These are phyloP conservation scores for Chironomus striatipennis DNA, from an alignment of 1,140 invertebrate genomes.

Conservation along the genomic window DNA sequence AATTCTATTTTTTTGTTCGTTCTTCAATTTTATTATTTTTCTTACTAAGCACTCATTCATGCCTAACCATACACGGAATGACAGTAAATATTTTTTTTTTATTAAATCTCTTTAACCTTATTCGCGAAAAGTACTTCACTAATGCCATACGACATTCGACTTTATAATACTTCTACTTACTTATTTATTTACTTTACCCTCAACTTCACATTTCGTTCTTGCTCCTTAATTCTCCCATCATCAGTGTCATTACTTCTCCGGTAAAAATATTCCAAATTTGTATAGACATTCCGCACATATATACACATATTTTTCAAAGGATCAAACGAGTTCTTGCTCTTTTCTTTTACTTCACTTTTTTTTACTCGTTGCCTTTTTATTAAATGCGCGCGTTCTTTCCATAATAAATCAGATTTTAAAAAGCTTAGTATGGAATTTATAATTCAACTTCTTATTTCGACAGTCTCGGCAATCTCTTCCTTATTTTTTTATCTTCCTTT, in stretches of 20 bases:
- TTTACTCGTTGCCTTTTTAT: too few species aligned
- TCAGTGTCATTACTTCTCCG: background rate
- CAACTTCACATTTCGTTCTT: background rate
- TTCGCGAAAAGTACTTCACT: slow-evolving; percentile 7
- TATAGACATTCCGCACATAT: background rate
- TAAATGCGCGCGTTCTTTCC: too few species aligned
- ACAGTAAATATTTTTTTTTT: slow-evolving; percentile 13
- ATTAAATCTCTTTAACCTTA: background rate
- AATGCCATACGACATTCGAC: slow-evolving; percentile 5
- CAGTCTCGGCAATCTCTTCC: too few species aligned
- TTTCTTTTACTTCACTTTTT: too few species aligned
- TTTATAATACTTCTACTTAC: background rate
- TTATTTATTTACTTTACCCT: background rate
- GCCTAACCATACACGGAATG: slow-evolving; percentile 6
- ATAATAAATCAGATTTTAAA: too few species aligned
- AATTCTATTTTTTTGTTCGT: background rate
- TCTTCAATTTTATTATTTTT: background rate
- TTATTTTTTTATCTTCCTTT: too few species aligned
- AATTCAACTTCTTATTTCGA: too few species aligned
- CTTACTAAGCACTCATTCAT: slow-evolving; percentile 2
- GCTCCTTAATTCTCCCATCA: too few species aligned
- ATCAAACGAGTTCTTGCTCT: too few species aligned
- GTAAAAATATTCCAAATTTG: background rate
- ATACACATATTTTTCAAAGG: too few species aligned
- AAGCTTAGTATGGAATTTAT: too few species aligned